Conservation (phyloP, 2,113 vertebrate species). For the Anthoscopus minutus region DNA sequence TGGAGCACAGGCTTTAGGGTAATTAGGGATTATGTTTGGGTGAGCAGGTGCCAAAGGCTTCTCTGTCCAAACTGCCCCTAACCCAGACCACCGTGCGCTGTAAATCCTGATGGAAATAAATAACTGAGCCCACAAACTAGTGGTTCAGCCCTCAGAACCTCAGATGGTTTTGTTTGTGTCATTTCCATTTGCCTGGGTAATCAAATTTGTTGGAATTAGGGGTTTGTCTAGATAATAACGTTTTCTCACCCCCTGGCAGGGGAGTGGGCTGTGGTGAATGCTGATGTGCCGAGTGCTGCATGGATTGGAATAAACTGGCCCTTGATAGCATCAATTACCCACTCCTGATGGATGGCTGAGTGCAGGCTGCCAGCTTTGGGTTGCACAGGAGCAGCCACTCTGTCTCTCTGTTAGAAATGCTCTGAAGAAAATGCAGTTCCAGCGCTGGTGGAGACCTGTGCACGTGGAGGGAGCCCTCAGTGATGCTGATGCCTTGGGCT, state of each 20-base stretch:
- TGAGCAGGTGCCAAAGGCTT: not conserved
- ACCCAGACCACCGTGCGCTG: not conserved
- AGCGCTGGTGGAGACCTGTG: not conserved
- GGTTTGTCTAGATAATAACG: constrained; percentile 41
- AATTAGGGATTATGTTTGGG: not conserved
- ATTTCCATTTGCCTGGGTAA: constrained; percentile 48
- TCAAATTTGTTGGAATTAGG: constrained; percentile 58
- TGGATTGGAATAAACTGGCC: constrained; percentile 17
- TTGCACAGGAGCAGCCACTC: not conserved
- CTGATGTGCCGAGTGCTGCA: not conserved
- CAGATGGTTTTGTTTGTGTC: constrained; percentile 9
- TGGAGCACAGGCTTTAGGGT: not conserved
- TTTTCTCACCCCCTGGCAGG: constrained; percentile 30
- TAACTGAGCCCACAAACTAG: not conserved
- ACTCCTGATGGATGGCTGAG: constrained; percentile 1
- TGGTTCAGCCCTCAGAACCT: not conserved
- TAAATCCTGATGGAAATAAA: not conserved
- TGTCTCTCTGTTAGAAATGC: not conserved
- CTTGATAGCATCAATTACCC: constrained; percentile 51
- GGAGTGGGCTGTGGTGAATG: not conserved
- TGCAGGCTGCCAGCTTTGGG: not conserved
- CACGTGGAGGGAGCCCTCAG: accelerated
- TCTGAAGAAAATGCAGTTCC: accelerated
- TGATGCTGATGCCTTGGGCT: too few species aligned
- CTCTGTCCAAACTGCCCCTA: not conserved